Evolutionary conservation across 2,888 invertebrate species (phyloP), one percentile per base, ranked within the genome.

Genomic region (Eilema depressum): DNA sequence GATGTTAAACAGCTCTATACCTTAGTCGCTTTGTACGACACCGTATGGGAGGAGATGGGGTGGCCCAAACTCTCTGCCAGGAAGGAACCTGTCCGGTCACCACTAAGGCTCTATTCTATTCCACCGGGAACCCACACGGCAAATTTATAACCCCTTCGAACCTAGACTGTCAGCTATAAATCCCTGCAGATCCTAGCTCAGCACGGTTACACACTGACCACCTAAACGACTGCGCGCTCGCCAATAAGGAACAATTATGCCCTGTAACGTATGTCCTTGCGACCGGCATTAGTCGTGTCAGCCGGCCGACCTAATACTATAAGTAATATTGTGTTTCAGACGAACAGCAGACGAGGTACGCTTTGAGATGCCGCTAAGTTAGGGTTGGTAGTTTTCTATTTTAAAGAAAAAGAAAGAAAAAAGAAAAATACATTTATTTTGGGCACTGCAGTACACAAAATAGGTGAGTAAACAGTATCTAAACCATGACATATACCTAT

Each of bases 271-370:
- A 87, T 83, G 84, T 85, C 83, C 76, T 76, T 80, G 77, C 76
- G 80, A 80, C n/a, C 80, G 80, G 85, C 87, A 87, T 87, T 87
- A 88, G 84, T 87, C 82, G 81, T 76, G 74, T 80, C 77, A 87
- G 82, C 79, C 79, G 78, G 82, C 78, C 77, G 74, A 76, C 77
- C 77, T 76, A 81, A 82, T 82, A 80, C 78, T 75, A 79, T 81
- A 76, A 79, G 82, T 84, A 83, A 85, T 77, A 75, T 75, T 76
- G 74, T 75, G 76, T 79, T 77, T 79, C 76, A 78, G 78, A 82
- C 74, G 76, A 76, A 83, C 77, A 76, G 59, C 70, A 74, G 75
- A 75, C 75, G 74, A 75, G 73, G 73, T 78, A 74, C 71, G 78
- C 82, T 82, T 82, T 82, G 82, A 78, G 65, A 74, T 82, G 84